Evolutionary conservation across 2,888 invertebrate genomes (phyloP).

Genomic region (Malthinus flaveolus): DNA sequence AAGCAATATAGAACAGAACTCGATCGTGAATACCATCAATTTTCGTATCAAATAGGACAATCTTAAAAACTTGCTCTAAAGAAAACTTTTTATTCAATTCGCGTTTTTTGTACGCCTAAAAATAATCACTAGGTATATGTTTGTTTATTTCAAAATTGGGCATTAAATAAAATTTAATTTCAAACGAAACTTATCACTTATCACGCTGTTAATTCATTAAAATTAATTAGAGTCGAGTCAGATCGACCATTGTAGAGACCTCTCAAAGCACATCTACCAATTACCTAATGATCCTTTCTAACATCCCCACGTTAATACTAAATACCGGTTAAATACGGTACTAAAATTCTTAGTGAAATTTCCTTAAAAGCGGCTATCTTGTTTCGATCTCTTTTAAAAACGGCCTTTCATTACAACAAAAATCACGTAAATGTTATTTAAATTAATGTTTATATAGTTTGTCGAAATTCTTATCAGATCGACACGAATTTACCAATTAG

Average conservation of each 20-base stretch:
- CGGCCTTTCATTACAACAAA: not conserved
- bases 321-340: conserved; percentile 3
- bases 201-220: conserved; percentile 18
- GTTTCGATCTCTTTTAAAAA: not conserved
- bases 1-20: conserved; percentile 10
- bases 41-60: conserved; percentile 3
- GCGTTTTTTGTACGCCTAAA: not conserved
- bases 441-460: too few species aligned
- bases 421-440: not conserved
- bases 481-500: too few species aligned
- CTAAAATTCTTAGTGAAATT: not conserved
- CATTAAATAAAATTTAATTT: not conserved
- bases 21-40: conserved; percentile 2
- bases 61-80: not conserved
- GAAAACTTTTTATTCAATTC: too few species aligned
- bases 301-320: conserved; percentile 15
- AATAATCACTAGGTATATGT: not conserved
- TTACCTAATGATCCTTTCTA: conserved; percentile 22
- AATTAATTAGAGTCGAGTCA: conserved; percentile 13
- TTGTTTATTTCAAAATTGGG: not conserved
- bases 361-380: not conserved
- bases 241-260: conserved; percentile 10
- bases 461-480: too few species aligned
- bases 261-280: conserved; percentile 11
- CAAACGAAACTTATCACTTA: not conserved